A percentile compares a stretch with the other conserved stretches of the same genome.
Evolutionary conservation across 2,113 vertebrate genomes (phyloP).

Genomic region (Potamarius usumacintae): DNA sequence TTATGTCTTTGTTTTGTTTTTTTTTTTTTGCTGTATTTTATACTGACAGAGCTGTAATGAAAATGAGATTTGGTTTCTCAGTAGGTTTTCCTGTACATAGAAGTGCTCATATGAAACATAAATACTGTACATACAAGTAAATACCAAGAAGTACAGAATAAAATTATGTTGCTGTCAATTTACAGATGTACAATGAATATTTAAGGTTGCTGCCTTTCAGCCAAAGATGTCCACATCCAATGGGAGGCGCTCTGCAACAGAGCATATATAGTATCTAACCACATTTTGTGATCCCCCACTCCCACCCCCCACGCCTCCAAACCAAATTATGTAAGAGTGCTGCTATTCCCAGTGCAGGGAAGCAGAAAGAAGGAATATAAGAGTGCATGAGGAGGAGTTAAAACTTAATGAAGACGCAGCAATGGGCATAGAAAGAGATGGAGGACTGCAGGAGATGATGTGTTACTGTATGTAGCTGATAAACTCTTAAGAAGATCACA

Average conservation of each 20-base stretch:
- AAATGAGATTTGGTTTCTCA: constrained; percentile 19
- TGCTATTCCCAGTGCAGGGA: constrained; percentile 20
- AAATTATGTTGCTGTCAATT: background rate
- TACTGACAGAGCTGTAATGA: background rate
- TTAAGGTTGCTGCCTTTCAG: background rate
- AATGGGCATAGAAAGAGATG: constrained; percentile 17
- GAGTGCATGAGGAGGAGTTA: constrained; percentile 17
- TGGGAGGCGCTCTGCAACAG: constrained; percentile 19
- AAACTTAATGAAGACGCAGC: constrained; percentile 23
- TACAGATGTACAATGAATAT: constrained; percentile 7
- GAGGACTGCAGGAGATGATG: constrained; percentile 1
- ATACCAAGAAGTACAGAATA: constrained; percentile 10
- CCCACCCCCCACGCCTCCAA: background rate
- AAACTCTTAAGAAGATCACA: constrained; percentile 55
- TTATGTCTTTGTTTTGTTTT: constrained; percentile 29
- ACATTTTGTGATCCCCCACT: background rate
- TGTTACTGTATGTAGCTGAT: constrained; percentile 59
- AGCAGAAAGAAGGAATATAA: constrained; percentile 18
- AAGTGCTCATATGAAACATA: constrained; percentile 6
- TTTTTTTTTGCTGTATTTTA: constrained; percentile 26
- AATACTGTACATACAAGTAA: background rate
- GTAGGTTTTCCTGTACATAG: constrained; percentile 14
- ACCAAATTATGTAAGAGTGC: constrained; percentile 28
- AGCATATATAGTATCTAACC: background rate
- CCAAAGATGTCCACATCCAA: background rate